Evolutionary conservation across 2,797 vertebrate species (phyloP).

Genomic region (Argentina silus): DNA sequence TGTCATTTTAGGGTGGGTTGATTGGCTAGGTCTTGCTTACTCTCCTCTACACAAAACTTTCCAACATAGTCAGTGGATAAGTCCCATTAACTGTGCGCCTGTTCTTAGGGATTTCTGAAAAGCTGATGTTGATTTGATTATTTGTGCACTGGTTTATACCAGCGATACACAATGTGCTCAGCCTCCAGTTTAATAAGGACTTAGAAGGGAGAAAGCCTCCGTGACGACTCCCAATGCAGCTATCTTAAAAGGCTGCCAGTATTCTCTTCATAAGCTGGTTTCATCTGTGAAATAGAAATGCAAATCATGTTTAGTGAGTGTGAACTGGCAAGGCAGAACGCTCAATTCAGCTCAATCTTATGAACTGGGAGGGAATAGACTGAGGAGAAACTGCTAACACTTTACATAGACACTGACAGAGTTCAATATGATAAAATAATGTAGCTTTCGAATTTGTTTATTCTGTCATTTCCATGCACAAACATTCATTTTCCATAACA

Average conservation of each 20-base stretch:
- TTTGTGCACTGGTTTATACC: conserved; percentile 6
- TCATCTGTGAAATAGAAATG: conserved; percentile 78
- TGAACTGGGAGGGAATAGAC: conserved; percentile 46
- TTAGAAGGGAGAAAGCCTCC: conserved; percentile 60
- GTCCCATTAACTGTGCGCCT: neutral
- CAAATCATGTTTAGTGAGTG: conserved; percentile 71
- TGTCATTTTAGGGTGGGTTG: too few species aligned
- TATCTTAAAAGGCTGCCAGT: conserved; percentile 58
- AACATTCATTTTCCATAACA: conserved; percentile 23
- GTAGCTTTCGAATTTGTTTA: conserved; percentile 53
- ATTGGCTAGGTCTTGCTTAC: neutral
- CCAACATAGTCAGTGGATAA: neutral
- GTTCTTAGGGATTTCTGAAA: neutral
- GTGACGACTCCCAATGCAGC: conserved; percentile 55
- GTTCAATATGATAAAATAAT: conserved; percentile 45
- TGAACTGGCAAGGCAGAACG: conserved; percentile 72
- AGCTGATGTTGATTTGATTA: neutral
- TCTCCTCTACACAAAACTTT: neutral
- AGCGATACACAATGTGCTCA: conserved; percentile 13
- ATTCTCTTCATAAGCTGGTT: conserved; percentile 62
- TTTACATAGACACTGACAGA: conserved; percentile 16
- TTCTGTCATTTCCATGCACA: conserved; percentile 44
- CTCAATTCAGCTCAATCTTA: conserved; percentile 70
- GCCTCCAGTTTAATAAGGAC: conserved; percentile 39
- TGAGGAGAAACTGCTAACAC: conserved; percentile 21